A percentile compares a stretch with the other conserved stretches of the same genome.
Evolutionary conservation across 2,888 invertebrate genomes (phyloP).

Genomic region (Vesta saturnalis): DNA sequence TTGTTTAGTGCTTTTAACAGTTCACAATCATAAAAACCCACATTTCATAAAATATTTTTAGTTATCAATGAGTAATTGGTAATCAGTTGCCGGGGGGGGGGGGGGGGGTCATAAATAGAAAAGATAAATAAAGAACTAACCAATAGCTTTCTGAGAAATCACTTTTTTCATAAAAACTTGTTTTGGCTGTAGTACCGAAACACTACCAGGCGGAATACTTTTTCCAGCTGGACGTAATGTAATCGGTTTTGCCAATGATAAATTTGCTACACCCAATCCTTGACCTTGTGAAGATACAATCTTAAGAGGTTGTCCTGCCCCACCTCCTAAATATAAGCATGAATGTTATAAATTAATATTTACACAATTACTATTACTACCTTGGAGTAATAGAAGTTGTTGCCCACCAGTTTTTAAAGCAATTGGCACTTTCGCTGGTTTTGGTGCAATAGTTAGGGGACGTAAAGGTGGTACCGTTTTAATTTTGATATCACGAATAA

Average conservation of each 20-base stretch:
- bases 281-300: slow-evolving; percentile 58
- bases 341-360: neutral
- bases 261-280: slow-evolving; percentile 57
- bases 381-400: slow-evolving; percentile 63
- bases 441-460: slow-evolving; percentile 66
- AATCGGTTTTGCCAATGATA: slow-evolving; percentile 55
- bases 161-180: slow-evolving; percentile 60
- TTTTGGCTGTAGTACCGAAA: slow-evolving; percentile 52
- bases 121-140: slow-evolving; percentile 20
- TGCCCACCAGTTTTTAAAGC: slow-evolving; percentile 60
- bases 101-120: too few relatives aligned
- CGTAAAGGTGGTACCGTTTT: slow-evolving; percentile 56
- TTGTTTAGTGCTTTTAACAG: too few relatives aligned
- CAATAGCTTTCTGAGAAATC: slow-evolving; percentile 31
- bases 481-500: slow-evolving; percentile 50
- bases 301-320: slow-evolving; percentile 57
- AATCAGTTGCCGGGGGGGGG: too few relatives aligned
- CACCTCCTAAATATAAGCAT: slow-evolving; percentile 26
- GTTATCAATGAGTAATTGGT: too few relatives aligned
- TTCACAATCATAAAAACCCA: too few relatives aligned
- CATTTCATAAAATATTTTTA: too few relatives aligned
- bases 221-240: slow-evolving; percentile 56
- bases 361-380: slow-evolving; percentile 42
- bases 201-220: slow-evolving; percentile 47
- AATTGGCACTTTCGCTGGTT: slow-evolving; percentile 58